Evolutionary conservation across 2,113 vertebrate species (phyloP), one percentile per base, ranked within the genome.

Genomic region (Chaetops frenatus): DNA sequence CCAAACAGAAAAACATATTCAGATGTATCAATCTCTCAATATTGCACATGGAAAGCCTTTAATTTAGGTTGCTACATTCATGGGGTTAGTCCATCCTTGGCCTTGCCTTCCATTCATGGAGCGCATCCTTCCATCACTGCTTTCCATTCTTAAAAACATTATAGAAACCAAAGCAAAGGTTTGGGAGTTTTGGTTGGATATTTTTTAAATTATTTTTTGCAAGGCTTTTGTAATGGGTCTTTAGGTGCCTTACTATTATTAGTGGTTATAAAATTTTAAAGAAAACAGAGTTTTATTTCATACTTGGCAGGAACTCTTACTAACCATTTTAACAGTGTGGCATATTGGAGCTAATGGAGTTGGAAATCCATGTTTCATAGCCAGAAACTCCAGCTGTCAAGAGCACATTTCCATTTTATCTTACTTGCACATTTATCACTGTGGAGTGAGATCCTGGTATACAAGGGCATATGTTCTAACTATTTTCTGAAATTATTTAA

Each of bases 141-240:
- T 7, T 11, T 64, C 19, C 2, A 3, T 44, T 83, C 20, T 22
- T 51, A 70, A 64, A 8, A 69, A 9, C 0, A 9, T 69, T 47
- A 27, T 8, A 58, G 42, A 83, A 92, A 81, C 3, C 5, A 62
- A 62, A 67, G 16, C 2, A 64, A 80, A 50, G 1, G 31, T 70
- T 23, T 14, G 1, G 2, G 3, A 0, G 0, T 3, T 71, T 62
- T 27, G 5, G 24, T 40, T 64, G 7, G 2, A 12, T 33, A 23
- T 29, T 27, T 78, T 50, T 5, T 2, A 3, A 47, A 38, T 18
- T 56, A 29, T 45, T 54, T 17, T 38, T 92, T 54, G 2, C 4
- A 82, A 88, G 9, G 5, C 2, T 45, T 79, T 71, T 86, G 2
- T n/a, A 29, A 62, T 14, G 54, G 8, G 1, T 45, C 33, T 45